phyloP scores from a whole-genome alignment of 2,888 invertebrate genomes.

The Ophonus ardosiacus region DNA sequence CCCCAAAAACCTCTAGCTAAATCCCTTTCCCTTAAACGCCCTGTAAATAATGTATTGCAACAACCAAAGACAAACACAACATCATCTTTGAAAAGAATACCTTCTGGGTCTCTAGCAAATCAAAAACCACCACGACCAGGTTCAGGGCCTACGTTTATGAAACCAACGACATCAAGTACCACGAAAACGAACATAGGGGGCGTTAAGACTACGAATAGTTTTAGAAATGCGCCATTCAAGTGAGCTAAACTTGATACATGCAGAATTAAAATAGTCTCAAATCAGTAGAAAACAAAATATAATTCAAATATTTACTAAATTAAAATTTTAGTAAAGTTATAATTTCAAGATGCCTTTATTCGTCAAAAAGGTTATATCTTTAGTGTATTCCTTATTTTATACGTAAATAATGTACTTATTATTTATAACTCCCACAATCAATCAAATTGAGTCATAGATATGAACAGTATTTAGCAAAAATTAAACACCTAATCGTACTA shows the following conservation, averaged over 20 bases:
- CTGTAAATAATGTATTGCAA: constrained; percentile 73
- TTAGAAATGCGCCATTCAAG: constrained; percentile 51
- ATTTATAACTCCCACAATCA: neutral
- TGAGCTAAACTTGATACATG: neutral
- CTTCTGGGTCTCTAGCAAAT: constrained; percentile 69
- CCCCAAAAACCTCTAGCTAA: constrained; percentile 7
- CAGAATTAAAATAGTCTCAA: neutral
- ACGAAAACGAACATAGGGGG: constrained; percentile 80
- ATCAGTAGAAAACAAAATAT: neutral
- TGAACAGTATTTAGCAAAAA: constrained; percentile 14
- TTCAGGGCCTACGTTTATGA: constrained; percentile 86
- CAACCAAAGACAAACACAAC: constrained; percentile 69
- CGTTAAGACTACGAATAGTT: constrained; percentile 20
- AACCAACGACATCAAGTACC: constrained; percentile 90
- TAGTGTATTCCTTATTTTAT: neutral
- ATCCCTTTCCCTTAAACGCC: constrained; percentile 71
- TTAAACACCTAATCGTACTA: constrained; percentile 38
- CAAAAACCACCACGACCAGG: constrained; percentile 73
- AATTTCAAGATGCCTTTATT: neutral
- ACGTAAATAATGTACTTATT: constrained; percentile 5
- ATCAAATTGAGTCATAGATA: neutral
- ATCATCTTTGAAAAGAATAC: constrained; percentile 73
- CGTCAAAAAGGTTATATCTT: neutral
- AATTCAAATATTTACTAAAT: neutral
- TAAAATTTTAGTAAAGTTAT: neutral